Base-by-base conservation (phyloP, 2,797 vertebrate species). In the Simalia tracyae region DNA sequence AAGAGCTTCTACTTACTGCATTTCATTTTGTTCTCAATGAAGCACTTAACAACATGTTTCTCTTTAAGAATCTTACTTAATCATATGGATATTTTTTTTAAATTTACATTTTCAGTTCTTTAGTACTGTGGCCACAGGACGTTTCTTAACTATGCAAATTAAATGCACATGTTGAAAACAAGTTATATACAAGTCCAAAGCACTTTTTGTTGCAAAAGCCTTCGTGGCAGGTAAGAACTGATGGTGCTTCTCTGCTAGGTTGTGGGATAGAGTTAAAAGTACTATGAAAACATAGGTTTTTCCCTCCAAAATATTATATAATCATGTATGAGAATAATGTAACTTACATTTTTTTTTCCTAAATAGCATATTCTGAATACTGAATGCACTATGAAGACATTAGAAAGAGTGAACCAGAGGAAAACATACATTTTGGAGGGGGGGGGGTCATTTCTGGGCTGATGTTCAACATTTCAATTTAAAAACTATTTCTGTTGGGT, bases 11-110 rank as follows among this genome's bases (percentile, higher is more conserved):
- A 87, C 97, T 97, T 96, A 94, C 98, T 98, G 97, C 96, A 96
- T 98, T 98, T 98, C 97, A 98, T 98, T 98, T 97, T 87, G 97
- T 97, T 97, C 97, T 97, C 97, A 97, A 98, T 97, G 95, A 97
- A 98, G 97, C 92, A 97, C 98, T 98, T 98, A 97, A 97, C 97
- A 98, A 98, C 96, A 97, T 97, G 97, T 97, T 98, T 98, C 97
- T 98, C 97, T 96, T 98, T 98, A 97, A 98, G 98, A 97, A 97
- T 98, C 97, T 98, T 95, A 96, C 98, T 98, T 97, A 98, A 98
- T 98, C 98, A 97, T 98, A 98, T 98, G 98, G 98, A 98, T 98
- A 98, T 98, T 98, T 98, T 98, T 92, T 98, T 97, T 98, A 98
- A 98, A 94, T 98, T 98, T 98, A 98, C 95, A 95, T 97, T 97